Base-by-base conservation (phyloP, 2,797 vertebrate species). In the Galaxias olidus region DNA sequence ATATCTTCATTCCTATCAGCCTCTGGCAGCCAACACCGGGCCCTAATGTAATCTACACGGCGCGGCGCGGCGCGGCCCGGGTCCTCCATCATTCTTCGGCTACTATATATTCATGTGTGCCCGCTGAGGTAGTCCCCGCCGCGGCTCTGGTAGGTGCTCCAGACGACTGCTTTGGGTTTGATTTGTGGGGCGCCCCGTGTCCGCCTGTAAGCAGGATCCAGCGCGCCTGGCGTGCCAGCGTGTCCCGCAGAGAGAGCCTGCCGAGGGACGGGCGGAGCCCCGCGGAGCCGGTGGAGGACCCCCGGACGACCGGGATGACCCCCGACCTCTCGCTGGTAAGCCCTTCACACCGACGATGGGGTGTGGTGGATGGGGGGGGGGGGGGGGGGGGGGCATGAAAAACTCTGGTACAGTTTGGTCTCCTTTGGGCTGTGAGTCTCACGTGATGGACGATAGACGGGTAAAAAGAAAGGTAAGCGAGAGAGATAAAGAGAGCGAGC, bases 221-320 rank as follows among this genome's bases (percentile, higher is more conserved):
- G 75, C 84, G 90, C 41, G 90, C 92, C 71, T 93, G 92, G 90
- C 87, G 90, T 63, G 87, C 85, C 7, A 86, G 68, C 49, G 12
- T 85, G 48, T 82, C 82, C 68, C 84, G 80, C 43, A 81, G 80
- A 74, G 78, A 64, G 51, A 73, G 61, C 72, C 61, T 75, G 63
- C 75, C 76, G 51, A 63, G 68, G 17, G 79, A 54, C 55, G 78
- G 65, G 20, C 66, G 81, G 63, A 67, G 56, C 51, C 13, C 3
- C 1, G 46, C 69, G 47, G 42, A 46, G 46, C 53, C 75, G 44
- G 68, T 81, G 10, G 71, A 82, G 42, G 73, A 52, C 72, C 73
- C 72, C 66, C 74, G 65, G 63, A 76, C 78, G 18, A 66, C 80
- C 19, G 73, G 46, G 73, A 69, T 67, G 76, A 80, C 79, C 49